Percentiles rank a stretch among this genome's conserved stretches.
Conservation (phyloP, 2,797 vertebrate species). For the Danio kyathit region DNA sequence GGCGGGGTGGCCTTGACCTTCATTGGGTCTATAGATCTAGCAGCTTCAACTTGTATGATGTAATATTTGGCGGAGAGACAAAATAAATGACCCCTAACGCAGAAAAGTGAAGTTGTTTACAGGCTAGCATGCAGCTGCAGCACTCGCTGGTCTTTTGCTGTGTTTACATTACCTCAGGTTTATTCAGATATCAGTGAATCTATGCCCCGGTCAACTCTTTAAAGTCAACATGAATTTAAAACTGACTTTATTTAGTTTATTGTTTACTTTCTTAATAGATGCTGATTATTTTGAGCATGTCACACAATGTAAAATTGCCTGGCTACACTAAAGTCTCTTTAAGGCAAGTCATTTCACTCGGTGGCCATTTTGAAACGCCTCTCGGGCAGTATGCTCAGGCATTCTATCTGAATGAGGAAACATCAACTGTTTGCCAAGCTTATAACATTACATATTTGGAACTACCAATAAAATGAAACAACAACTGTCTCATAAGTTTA, state of each 20-base stretch:
- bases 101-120: conserved; percentile 13
- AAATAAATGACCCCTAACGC: conserved; percentile 14
- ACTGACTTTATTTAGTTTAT: neutral
- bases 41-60: conserved; percentile 25
- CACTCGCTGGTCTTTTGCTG: neutral
- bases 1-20: conserved; percentile 52
- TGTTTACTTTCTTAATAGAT: conserved; percentile 5
- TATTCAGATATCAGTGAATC: conserved; percentile 42
- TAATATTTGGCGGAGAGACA: conserved; percentile 47
- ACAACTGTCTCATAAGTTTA: too few species aligned
- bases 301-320: neutral
- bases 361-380: too few species aligned
- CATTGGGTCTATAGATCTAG: conserved; percentile 42
- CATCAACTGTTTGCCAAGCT: too few species aligned
- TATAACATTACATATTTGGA: too few species aligned
- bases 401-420: too few species aligned
- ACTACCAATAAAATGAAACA: too few species aligned
- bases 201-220: conserved; percentile 11
- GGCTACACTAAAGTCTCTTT: too few species aligned
- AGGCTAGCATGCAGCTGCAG: conserved; percentile 6
- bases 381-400: too few species aligned
- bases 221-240: conserved; percentile 12
- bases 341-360: too few species aligned
- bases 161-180: conserved; percentile 23
- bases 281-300: neutral